Percentiles rank a stretch among this genome's conserved stretches.
phyloP scores from a whole-genome alignment of 2,113 vertebrate species.

The Erpornis zantholeuca region DNA sequence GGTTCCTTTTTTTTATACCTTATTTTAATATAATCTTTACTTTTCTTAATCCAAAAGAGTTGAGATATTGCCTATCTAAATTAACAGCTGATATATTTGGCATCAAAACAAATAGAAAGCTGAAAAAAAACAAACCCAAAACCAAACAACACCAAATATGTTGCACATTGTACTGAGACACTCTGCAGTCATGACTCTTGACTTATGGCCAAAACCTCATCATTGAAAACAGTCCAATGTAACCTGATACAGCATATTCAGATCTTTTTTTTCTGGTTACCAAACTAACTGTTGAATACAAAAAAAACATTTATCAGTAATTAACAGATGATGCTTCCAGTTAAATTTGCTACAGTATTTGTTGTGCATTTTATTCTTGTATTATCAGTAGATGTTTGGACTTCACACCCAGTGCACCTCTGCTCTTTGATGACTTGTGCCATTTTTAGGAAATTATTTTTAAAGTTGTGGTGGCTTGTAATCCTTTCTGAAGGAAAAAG shows the following conservation, averaged over 20 bases:
- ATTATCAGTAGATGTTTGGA: neutral
- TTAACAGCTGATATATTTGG: neutral
- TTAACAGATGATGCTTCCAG: neutral
- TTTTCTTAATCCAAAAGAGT: neutral
- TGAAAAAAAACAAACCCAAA: neutral
- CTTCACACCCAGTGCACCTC: neutral
- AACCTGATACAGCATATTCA: neutral
- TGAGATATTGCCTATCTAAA: neutral
- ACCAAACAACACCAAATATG: accelerated
- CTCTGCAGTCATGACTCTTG: neutral
- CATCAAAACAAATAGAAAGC: neutral
- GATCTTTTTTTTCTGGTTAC: neutral
- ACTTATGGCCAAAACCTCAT: neutral
- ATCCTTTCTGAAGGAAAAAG: neutral
- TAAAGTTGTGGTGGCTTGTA: neutral
- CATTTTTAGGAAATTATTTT: neutral
- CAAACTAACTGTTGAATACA: neutral
- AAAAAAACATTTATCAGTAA: neutral
- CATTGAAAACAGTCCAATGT: neutral
- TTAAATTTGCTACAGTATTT: neutral
- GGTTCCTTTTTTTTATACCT: neutral
- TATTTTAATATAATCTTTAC: neutral
- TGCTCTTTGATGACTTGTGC: neutral
- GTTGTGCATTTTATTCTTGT: neutral
- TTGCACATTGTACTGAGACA: neutral